Conservation (phyloP, 1,140 invertebrate genomes). For the Drosophila tropicalis region DNA sequence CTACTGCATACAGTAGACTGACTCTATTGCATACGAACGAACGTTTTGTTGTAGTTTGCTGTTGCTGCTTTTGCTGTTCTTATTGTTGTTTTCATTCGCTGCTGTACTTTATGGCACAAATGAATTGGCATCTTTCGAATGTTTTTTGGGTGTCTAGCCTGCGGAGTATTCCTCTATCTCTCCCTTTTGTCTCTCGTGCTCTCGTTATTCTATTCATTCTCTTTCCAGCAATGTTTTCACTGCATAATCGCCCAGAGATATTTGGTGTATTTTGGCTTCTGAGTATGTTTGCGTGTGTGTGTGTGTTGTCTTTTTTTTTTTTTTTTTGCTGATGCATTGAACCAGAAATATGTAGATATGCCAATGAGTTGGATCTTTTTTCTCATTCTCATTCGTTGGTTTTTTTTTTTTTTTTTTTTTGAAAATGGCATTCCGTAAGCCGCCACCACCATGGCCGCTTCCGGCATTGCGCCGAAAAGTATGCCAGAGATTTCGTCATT, state of each 20-base stretch:
- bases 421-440: slow-evolving; percentile 11
- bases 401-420: slow-evolving; percentile 5
- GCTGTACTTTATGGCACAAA: slow-evolving; percentile 68
- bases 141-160: slow-evolving; percentile 38
- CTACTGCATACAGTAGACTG: background rate
- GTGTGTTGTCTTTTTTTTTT: background rate
- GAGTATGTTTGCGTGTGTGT: slow-evolving; percentile 18
- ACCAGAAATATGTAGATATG: slow-evolving; percentile 78
- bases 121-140: slow-evolving; percentile 76
- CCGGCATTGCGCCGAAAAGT: slow-evolving; percentile 32
- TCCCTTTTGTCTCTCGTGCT: slow-evolving; percentile 10
- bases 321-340: slow-evolving; percentile 65
- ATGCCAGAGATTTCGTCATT: slow-evolving; percentile 17
- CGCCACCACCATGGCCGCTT: slow-evolving; percentile 12
- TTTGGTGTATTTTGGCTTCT: slow-evolving; percentile 43
- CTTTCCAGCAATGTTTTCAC: slow-evolving; percentile 37
- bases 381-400: slow-evolving; percentile 22
- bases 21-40: slow-evolving; percentile 12
- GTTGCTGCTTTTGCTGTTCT: slow-evolving; percentile 33
- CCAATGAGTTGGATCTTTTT: slow-evolving; percentile 53
- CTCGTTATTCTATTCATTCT: slow-evolving; percentile 14
- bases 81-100: slow-evolving; percentile 19
- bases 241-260: slow-evolving; percentile 69
- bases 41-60: slow-evolving; percentile 1
- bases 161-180: slow-evolving; percentile 29